Evolutionary conservation across 2,113 vertebrate species (phyloP).

Genomic region (Megaceryle maxima): DNA sequence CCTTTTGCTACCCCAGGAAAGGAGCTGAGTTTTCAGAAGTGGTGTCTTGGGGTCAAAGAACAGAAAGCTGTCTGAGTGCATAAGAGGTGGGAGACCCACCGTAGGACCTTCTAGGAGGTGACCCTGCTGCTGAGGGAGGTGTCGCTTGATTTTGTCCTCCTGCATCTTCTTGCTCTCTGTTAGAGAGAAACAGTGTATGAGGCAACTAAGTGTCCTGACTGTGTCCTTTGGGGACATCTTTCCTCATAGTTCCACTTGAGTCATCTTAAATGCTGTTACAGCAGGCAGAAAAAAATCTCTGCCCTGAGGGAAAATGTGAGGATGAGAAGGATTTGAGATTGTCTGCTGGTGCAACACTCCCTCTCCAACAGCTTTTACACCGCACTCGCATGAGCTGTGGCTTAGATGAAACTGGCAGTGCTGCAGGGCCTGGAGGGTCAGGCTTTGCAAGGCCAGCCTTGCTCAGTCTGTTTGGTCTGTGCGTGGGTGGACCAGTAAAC

Average conservation of each 20-base stretch:
- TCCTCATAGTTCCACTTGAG: neutral
- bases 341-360: neutral
- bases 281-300: slow-evolving; percentile 17
- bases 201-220: neutral
- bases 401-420: neutral
- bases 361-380: neutral
- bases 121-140: neutral
- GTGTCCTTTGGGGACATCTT: neutral
- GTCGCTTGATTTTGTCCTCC: neutral
- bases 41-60: neutral
- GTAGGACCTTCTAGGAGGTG: neutral
- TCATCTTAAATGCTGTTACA: slow-evolving; percentile 8
- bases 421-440: neutral
- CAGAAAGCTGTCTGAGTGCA: neutral
- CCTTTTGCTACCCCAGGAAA: neutral
- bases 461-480: neutral
- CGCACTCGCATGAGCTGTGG: neutral
- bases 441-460: neutral
- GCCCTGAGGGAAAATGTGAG: neutral
- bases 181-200: neutral
- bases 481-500: neutral
- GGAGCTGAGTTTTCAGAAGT: neutral
- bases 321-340: neutral
- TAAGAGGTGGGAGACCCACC: neutral
- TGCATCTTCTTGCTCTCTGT: neutral